Percentiles rank a stretch among this genome's conserved stretches.
Conservation (phyloP, 2,113 vertebrate species). For the Hippocampus zosterae region DNA sequence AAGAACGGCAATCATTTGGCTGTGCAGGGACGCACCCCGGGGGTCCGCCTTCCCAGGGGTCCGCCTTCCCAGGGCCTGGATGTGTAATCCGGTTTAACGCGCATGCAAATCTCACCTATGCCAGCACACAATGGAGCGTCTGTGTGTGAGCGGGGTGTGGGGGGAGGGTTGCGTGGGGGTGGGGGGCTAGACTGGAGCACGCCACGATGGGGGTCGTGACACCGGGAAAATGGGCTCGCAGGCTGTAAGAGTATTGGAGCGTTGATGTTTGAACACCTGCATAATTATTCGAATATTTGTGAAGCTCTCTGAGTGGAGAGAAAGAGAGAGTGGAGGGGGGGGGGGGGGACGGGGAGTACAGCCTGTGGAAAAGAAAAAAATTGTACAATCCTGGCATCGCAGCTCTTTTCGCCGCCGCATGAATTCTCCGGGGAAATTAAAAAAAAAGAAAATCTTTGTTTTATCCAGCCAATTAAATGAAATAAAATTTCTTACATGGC, state of each 20-base stretch:
- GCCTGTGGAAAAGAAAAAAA: conserved; percentile 39
- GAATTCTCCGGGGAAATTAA: conserved; percentile 69
- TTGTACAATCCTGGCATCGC: conserved; percentile 51
- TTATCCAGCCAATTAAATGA: conserved; percentile 66
- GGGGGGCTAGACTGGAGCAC: conserved; percentile 31
- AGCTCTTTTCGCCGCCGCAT: conserved; percentile 40
- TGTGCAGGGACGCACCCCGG: conserved; percentile 50
- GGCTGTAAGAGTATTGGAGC: conserved; percentile 39
- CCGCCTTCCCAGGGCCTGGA: conserved; percentile 68
- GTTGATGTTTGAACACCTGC: conserved; percentile 59
- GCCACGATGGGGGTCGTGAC: conserved; percentile 16
- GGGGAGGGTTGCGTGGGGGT: conserved; percentile 4
- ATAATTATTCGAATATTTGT: conserved; percentile 60
- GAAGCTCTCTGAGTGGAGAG: conserved; percentile 17
- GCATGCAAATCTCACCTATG: conserved; percentile 78
- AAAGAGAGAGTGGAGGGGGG: conserved; percentile 1
- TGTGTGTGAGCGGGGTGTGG: conserved; percentile 53
- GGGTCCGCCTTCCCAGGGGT: conserved; percentile 72
- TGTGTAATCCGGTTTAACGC: conserved; percentile 77
- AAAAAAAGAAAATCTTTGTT: conserved; percentile 57
- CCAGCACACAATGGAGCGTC: conserved; percentile 71
- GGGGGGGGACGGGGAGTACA: conserved; percentile 10
- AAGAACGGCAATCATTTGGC: conserved; percentile 18
- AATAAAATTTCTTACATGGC: conserved; percentile 42
- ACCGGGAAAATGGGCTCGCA: conserved; percentile 28